Evolutionary conservation across 2,888 invertebrate species (phyloP).

Genomic region (Pyrrhosoma nymphula): DNA sequence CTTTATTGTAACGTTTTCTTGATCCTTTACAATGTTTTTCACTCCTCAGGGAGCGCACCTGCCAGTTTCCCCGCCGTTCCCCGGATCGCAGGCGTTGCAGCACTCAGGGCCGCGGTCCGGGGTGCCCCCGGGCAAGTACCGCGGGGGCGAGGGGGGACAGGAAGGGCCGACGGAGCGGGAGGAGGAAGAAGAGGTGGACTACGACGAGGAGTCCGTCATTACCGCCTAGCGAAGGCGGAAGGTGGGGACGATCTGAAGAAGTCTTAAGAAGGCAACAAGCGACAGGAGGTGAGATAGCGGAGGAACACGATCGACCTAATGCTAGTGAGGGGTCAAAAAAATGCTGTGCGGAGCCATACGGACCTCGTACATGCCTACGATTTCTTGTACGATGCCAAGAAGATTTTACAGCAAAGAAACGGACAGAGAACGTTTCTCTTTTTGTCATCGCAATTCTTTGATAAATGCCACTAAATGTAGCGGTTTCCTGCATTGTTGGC

Average conservation of each 20-base stretch:
- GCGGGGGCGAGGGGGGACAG: background rate
- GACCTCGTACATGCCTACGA: too few relatives aligned
- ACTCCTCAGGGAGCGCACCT: constrained; percentile 10
- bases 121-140: background rate
- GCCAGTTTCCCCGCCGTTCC: constrained; percentile 83
- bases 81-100: constrained; percentile 83
- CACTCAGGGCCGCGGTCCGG: background rate
- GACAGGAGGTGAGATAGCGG: background rate
- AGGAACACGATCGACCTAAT: too few relatives aligned
- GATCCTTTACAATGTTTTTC: background rate
- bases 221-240: background rate
- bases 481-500: too few relatives aligned
- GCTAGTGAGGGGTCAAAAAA: background rate
- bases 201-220: background rate
- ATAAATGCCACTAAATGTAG: too few relatives aligned
- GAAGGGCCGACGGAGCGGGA: background rate
- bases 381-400: too few relatives aligned
- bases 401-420: too few relatives aligned
- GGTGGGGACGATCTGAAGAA: too few relatives aligned
- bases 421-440: too few relatives aligned
- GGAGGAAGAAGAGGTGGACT: background rate
- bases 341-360: too few relatives aligned
- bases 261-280: too few relatives aligned
- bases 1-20: too few relatives aligned
- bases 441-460: too few relatives aligned